phyloP scores from a whole-genome alignment of 2,888 invertebrate species.

The Oscheius sp. region DNA sequence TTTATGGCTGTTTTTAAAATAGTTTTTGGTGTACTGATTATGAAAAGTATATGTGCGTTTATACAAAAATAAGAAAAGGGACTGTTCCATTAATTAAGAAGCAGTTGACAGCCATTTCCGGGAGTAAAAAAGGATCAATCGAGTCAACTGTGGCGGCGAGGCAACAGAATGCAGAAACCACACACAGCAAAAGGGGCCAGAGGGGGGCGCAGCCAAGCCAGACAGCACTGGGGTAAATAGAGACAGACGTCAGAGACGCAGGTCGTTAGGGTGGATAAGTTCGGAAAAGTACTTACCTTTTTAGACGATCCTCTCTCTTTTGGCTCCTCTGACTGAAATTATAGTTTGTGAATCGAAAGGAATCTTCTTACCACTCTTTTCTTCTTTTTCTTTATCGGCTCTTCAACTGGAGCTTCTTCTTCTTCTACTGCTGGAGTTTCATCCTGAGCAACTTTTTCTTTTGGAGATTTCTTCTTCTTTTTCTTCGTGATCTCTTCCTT shows the following conservation, averaged over 20 bases:
- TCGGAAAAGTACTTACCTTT: neutral
- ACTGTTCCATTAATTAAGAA: no score
- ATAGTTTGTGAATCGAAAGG: neutral
- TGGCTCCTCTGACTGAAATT: neutral
- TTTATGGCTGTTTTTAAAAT: no score
- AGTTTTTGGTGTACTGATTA: no score
- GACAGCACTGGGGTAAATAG: slow-evolving; percentile 6
- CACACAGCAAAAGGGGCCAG: neutral
- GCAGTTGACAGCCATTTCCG: neutral
- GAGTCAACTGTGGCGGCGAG: neutral
- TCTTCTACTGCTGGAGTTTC: neutral
- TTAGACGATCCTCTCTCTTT: neutral
- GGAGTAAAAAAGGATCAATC: neutral
- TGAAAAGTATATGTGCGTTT: no score
- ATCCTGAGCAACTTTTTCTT: neutral
- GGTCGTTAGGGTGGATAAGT: neutral
- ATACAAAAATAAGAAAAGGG: no score
- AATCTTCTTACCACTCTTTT: neutral
- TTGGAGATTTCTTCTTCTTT: neutral
- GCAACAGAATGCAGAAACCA: slow-evolving; percentile 11
- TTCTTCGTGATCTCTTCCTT: neutral
- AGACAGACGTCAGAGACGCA: slow-evolving; percentile 4
- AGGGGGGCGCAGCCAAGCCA: neutral
- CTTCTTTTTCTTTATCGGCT: neutral
- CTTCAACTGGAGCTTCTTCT: neutral